Evolutionary conservation across 2,888 invertebrate genomes (phyloP).

Genomic region (Andrena camellia): DNA sequence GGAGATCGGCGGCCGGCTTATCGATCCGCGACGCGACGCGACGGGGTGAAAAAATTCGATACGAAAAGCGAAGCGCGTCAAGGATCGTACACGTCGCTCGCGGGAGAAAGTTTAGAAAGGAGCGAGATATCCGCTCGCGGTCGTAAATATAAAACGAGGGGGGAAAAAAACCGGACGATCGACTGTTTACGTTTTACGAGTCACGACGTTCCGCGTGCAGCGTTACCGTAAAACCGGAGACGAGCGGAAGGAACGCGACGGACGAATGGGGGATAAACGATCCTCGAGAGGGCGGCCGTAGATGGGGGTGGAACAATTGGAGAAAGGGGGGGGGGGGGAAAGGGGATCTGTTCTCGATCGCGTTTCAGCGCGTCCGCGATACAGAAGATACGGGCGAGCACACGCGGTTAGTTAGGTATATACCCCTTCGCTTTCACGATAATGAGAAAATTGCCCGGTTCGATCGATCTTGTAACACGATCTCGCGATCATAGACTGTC

Average conservation of each 20-base stretch:
- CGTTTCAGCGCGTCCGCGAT: constrained; percentile 37
- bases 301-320: too few species aligned
- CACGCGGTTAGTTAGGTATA: constrained; percentile 32
- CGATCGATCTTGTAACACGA: constrained; percentile 70
- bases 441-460: constrained; percentile 75
- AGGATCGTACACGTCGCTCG: constrained; percentile 56
- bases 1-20: constrained; percentile 34
- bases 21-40: constrained; percentile 30
- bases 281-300: neutral
- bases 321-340: too few species aligned
- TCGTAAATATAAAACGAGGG: constrained; percentile 64
- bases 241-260: neutral
- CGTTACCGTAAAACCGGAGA: constrained; percentile 22
- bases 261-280: neutral
- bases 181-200: constrained; percentile 56
- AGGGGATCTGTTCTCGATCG: constrained; percentile 4
- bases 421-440: constrained; percentile 72
- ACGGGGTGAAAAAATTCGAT: constrained; percentile 27
- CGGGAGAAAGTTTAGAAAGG: constrained; percentile 73
- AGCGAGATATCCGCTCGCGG: constrained; percentile 54
- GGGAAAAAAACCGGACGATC: constrained; percentile 51
- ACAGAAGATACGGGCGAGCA: constrained; percentile 18
- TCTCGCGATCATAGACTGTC: constrained; percentile 62
- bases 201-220: constrained; percentile 62
- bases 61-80: constrained; percentile 49